Conservation (phyloP, 2,113 vertebrate species). For the Gallinago paraguaiae region DNA sequence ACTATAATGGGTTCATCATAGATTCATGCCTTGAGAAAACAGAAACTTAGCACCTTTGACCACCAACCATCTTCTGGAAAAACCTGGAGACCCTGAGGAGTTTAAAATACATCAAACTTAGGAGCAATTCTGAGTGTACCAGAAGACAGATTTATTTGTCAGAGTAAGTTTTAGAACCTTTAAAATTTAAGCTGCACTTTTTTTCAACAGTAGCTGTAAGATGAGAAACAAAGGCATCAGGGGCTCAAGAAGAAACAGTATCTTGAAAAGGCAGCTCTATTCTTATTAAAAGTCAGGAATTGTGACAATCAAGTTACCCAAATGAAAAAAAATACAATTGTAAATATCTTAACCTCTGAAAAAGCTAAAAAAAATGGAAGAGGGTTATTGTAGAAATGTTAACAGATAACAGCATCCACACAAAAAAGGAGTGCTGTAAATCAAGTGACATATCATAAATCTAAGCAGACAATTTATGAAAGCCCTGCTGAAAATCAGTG, state of each 20-base stretch:
- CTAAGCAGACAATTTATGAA: constrained; percentile 38
- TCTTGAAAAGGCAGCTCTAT: neutral
- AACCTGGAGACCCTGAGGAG: neutral
- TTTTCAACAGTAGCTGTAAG: neutral
- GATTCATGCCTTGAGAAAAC: neutral
- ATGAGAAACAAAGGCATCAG: neutral
- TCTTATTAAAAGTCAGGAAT: neutral
- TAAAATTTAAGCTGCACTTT: neutral
- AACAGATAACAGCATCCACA: neutral
- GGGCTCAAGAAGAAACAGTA: neutral
- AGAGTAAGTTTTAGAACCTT: neutral
- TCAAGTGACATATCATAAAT: constrained; percentile 11
- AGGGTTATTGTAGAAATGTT: neutral
- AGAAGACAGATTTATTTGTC: neutral
- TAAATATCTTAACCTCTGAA: neutral
- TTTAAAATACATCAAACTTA: neutral
- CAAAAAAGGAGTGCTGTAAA: neutral
- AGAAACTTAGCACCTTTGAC: neutral
- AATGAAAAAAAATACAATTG: neutral
- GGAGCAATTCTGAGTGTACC: neutral
- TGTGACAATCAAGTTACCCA: neutral
- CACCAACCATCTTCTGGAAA: neutral
- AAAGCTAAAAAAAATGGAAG: neutral
- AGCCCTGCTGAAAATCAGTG: constrained; percentile 19
- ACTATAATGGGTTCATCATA: neutral